Conservation (phyloP, 2,888 invertebrate species). For the Panorpa germanica region DNA sequence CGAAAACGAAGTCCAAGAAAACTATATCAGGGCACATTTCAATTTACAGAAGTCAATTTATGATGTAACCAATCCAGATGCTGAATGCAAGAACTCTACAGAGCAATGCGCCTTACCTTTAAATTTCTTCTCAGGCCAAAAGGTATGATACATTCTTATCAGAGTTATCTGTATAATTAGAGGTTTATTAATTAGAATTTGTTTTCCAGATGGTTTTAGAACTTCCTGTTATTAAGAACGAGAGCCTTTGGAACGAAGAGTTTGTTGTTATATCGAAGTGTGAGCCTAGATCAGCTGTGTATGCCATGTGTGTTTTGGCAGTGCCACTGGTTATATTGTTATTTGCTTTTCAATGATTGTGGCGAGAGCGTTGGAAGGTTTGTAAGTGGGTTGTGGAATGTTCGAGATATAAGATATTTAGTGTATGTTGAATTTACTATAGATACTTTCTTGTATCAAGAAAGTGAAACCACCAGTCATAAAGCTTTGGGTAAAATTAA, state of each 20-base stretch:
- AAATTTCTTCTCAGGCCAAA: conserved; percentile 47
- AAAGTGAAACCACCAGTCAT: no score
- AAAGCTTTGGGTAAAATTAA: no score
- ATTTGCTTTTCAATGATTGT: conserved; percentile 58
- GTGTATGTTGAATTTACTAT: no score
- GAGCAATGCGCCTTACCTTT: conserved; percentile 40
- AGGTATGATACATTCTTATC: conserved; percentile 20
- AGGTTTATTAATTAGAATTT: conserved; percentile 1
- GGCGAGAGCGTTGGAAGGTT: no score
- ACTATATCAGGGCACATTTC: conserved; percentile 48
- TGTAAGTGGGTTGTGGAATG: no score
- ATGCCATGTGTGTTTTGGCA: conserved; percentile 43
- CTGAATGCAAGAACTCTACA: conserved; percentile 42
- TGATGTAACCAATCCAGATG: conserved; percentile 38
- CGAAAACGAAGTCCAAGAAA: conserved; percentile 55
- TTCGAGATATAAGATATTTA: no score
- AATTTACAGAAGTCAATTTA: conserved; percentile 51
- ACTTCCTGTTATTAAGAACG: conserved; percentile 40
- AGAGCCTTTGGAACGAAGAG: conserved; percentile 52
- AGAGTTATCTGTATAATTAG: conserved; percentile 5
- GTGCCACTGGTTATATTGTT: conserved; percentile 52
- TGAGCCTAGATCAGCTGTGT: conserved; percentile 51
- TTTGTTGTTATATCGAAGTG: conserved; percentile 55
- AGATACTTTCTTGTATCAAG: no score
- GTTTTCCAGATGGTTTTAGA: conserved; percentile 40